These are phyloP conservation scores for Loris lydekkerianus DNA, from an alignment of 2,797 vertebrate species.

Conservation along the genomic window DNA sequence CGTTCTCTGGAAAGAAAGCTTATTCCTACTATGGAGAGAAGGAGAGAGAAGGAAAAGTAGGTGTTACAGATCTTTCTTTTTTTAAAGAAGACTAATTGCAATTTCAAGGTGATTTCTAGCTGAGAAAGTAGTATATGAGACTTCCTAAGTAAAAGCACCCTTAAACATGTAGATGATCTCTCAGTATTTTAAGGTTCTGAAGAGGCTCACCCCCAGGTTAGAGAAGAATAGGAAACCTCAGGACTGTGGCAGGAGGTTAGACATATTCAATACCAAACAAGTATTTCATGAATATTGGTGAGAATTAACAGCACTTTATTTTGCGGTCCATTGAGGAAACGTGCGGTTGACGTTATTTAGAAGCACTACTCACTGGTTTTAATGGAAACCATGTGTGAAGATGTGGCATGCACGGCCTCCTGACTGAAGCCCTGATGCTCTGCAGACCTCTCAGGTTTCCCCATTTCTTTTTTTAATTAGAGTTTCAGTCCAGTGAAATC, in stretches of 20 bases:
- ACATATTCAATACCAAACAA: conserved; percentile 84
- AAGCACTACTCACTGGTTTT: conserved; percentile 84
- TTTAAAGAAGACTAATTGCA: conserved; percentile 73
- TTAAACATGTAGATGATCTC: not conserved
- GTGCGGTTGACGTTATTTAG: conserved; percentile 88
- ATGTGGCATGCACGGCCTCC: conserved; percentile 75
- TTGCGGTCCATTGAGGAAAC: conserved; percentile 84
- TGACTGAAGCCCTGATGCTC: conserved; percentile 81
- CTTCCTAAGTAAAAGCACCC: conserved; percentile 69
- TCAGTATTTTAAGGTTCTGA: not conserved
- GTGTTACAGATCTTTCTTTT: conserved; percentile 46
- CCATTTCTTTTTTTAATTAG: conserved; percentile 84
- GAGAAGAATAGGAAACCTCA: conserved; percentile 77
- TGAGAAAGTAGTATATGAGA: conserved; percentile 78
- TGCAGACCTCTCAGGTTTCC: conserved; percentile 84
- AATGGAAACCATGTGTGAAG: conserved; percentile 87
- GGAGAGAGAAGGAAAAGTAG: conserved; percentile 64
- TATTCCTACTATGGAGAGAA: not conserved
- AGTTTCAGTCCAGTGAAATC: conserved; percentile 84
- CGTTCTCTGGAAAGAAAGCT: conserved; percentile 64
- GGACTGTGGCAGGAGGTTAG: conserved; percentile 77
- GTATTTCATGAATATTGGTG: conserved; percentile 87
- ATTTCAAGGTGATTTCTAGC: conserved; percentile 80
- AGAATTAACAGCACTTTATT: conserved; percentile 86
- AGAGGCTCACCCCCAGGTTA: conserved; percentile 46